phyloP scores from a whole-genome alignment of 2,888 invertebrate species.

The Conomelus anceps region DNA sequence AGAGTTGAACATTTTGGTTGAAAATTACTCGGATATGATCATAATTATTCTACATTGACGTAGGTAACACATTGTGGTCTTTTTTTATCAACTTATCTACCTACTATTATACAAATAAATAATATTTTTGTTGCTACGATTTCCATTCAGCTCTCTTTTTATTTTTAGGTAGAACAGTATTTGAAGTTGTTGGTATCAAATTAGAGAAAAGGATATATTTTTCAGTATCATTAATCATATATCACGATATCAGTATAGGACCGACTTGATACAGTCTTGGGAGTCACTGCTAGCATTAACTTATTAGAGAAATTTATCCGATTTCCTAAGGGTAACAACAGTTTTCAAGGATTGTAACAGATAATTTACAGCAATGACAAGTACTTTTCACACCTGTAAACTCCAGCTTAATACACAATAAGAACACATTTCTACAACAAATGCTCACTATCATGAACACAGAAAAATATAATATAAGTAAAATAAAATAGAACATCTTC shows the following conservation, averaged over 20 bases:
- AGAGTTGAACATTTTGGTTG: background rate
- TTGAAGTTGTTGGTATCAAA: background rate
- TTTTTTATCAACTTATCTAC: background rate
- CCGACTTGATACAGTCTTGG: background rate
- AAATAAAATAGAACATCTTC: background rate
- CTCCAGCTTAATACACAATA: background rate
- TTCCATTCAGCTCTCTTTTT: too few relatives aligned
- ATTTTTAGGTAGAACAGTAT: background rate
- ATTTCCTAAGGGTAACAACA: background rate
- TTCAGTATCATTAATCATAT: background rate
- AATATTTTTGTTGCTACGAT: background rate
- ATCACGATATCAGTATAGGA: background rate
- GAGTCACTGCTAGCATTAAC: too few relatives aligned
- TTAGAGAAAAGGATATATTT: background rate
- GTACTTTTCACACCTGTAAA: background rate
- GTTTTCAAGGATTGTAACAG: background rate
- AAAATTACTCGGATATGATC: background rate
- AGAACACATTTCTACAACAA: background rate
- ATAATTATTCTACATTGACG: background rate
- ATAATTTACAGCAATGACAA: background rate
- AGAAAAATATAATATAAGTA: background rate
- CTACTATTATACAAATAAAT: background rate
- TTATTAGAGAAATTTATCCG: background rate
- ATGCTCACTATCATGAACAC: background rate
- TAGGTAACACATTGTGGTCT: background rate